Base-by-base conservation (phyloP, 2,888 invertebrate genomes). In the Drosophila mercatorum region DNA sequence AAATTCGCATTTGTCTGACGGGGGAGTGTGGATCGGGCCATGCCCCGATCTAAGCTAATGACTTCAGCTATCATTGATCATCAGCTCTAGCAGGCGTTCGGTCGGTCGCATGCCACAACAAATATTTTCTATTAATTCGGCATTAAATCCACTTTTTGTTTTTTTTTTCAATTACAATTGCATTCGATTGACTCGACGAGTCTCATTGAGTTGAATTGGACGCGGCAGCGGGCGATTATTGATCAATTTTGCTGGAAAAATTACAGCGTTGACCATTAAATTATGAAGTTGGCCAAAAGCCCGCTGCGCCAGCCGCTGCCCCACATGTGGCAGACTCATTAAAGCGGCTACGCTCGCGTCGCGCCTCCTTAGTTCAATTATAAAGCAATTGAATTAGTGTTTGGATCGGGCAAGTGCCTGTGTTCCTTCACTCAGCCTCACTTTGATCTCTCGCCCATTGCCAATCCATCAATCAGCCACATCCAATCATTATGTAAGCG, bases 381-480 rank as follows among this genome's bases (percentile, higher is more conserved):
- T 87, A 84, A 87, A 82, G 78, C 84, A 84, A 84, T 84, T 84
- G 84, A 84, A 84, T 84, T 84, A 86, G 80, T 83, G 68, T 78
- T 78, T 75, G 74, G 69, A 65, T 70, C 57, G 57, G 44, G 57
- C 68, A 72, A 78, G 66, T 78, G 72, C 52, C 55, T 41, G 41
- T 31, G 41, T 41, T 41, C 55, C 55, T 68, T 72, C 72, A 57
- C 52, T 22, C 51, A 10, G 56, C 28, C 28, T 44, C 38, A 10
- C 62, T 26, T 17, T 57, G 60, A 68, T 71, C 80, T 62, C 62
- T 69, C 11, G 60, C 67, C 75, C 75, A 84, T 83, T 10, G 34
- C 83, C 80, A 75, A 84, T 87, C 87, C 75, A 84, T 84, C 84
- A 87, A 87, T 84, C 87, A 84, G 86, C 58, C 73, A 67, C 61